Conservation (phyloP, 1,140 invertebrate genomes). For the Rhagoletis zephyria region DNA sequence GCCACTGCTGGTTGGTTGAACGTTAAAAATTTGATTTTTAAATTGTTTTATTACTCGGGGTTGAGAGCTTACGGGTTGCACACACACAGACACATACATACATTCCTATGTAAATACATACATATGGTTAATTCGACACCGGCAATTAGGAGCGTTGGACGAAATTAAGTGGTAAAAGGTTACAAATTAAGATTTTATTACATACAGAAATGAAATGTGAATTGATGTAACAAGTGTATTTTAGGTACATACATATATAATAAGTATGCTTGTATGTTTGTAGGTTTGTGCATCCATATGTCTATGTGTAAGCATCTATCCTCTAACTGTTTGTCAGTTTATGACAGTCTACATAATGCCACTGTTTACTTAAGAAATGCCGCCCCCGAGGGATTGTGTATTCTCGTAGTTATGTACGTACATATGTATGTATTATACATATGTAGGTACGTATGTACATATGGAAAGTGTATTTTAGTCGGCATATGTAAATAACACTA, state of each 20-base stretch:
- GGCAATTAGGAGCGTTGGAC: background rate
- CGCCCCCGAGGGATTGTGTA: background rate
- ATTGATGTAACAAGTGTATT: no score
- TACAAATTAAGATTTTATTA: no score
- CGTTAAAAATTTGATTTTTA: background rate
- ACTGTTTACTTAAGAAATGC: constrained; percentile 6
- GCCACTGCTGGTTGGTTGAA: background rate
- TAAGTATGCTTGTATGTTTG: background rate
- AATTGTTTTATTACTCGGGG: background rate
- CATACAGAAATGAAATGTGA: no score
- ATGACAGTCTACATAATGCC: background rate
- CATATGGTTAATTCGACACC: background rate
- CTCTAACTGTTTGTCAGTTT: background rate
- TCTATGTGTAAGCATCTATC: background rate
- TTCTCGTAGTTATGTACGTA: background rate
- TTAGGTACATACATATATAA: no score
- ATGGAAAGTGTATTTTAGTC: no score
- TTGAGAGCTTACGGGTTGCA: background rate
- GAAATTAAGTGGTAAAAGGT: background rate
- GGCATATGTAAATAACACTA: background rate
- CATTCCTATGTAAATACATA: background rate
- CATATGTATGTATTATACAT: background rate
- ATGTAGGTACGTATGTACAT: background rate
- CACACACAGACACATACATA: background rate
- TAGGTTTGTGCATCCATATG: background rate